A percentile compares a stretch with the other conserved stretches of the same genome.
These are phyloP conservation scores for Oncorhynchus tshawytscha DNA, from an alignment of 2,113 vertebrate species.

Conservation along the genomic window DNA sequence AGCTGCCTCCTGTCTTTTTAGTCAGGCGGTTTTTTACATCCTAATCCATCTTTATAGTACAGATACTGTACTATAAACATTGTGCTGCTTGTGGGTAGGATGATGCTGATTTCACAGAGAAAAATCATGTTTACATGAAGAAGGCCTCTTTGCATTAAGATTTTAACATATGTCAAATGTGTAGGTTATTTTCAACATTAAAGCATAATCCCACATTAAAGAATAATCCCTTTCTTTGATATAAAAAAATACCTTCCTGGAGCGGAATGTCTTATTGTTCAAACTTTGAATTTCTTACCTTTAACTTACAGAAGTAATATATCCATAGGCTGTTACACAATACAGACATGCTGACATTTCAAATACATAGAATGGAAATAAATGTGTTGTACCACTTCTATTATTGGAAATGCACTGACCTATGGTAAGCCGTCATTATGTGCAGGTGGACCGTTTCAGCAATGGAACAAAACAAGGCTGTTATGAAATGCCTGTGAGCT, in stretches of 20 bases:
- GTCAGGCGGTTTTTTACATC: not conserved
- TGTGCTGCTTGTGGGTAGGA: not conserved
- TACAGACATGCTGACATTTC: slow-evolving; percentile 23
- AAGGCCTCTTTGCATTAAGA: too few species aligned
- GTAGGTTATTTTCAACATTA: not conserved
- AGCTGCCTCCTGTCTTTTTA: not conserved
- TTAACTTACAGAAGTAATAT: slow-evolving; percentile 4
- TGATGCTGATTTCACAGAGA: not conserved
- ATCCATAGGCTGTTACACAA: slow-evolving; percentile 12
- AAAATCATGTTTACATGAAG: too few species aligned
- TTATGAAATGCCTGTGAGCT: slow-evolving; percentile 4
- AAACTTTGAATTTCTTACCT: not conserved
- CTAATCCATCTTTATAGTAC: not conserved
- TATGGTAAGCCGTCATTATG: slow-evolving; percentile 9
- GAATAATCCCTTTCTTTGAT: not conserved
- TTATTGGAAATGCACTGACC: slow-evolving; percentile 20
- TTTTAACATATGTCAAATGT: not conserved
- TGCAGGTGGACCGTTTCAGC: slow-evolving; percentile 5
- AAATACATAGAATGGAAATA: slow-evolving; percentile 19
- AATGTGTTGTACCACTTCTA: not conserved
- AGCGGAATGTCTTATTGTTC: not conserved
- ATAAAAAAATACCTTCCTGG: not conserved
- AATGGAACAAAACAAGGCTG: slow-evolving; percentile 10
- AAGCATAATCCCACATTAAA: not conserved
- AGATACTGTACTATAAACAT: too few species aligned